Conservation (phyloP, 2,113 vertebrate species). For the Eurypyga helias region DNA sequence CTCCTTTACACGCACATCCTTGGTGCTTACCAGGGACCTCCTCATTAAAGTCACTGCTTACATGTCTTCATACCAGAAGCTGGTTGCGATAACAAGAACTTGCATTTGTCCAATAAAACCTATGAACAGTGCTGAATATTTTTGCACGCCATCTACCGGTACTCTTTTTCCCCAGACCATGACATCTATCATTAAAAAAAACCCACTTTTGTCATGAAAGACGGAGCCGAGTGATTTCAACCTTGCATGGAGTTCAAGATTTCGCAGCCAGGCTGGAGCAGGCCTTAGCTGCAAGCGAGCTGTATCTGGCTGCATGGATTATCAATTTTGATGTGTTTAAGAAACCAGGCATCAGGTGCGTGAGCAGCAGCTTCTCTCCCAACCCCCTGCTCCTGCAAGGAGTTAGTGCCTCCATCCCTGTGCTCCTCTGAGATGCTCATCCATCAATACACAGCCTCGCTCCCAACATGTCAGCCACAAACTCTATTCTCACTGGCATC, state of each 20-base stretch:
- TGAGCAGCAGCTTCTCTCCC: not conserved
- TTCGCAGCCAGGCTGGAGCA: not conserved
- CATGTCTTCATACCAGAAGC: not conserved
- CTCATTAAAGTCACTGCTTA: not conserved
- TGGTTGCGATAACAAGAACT: not conserved
- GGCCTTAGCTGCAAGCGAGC: not conserved
- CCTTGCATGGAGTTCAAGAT: not conserved
- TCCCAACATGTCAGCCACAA: not conserved
- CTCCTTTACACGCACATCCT: not conserved
- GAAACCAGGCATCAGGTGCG: not conserved
- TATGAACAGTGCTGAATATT: not conserved
- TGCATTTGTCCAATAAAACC: not conserved
- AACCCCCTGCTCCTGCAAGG: not conserved
- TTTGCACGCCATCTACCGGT: conserved; percentile 57
- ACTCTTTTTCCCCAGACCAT: not conserved
- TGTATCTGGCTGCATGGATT: not conserved
- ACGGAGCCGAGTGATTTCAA: not conserved
- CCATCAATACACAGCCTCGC: rapidly evolving
- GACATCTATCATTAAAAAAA: not conserved
- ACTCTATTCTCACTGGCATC: not conserved
- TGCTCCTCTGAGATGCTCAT: not conserved
- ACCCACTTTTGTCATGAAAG: not conserved
- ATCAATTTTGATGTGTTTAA: not conserved
- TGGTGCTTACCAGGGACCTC: not conserved
- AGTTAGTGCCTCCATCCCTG: not conserved